phyloP scores from a whole-genome alignment of 2,113 vertebrate species.

The Saccopteryx bilineata region DNA sequence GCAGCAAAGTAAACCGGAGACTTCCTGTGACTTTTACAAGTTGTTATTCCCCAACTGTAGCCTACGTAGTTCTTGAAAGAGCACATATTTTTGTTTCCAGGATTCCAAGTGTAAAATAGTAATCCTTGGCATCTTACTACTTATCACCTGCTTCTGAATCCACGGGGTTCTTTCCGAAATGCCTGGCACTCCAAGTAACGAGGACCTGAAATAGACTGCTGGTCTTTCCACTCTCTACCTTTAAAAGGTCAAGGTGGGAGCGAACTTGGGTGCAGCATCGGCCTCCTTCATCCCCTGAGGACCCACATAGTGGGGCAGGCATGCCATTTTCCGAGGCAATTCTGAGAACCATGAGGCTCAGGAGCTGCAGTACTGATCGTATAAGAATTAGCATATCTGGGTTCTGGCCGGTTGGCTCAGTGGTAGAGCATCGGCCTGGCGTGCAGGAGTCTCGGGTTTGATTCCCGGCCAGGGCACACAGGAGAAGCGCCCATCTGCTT shows the following conservation, averaged over 20 bases:
- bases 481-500: too few relatives aligned
- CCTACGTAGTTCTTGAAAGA: slow-evolving; percentile 35
- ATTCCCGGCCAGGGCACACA: too few relatives aligned
- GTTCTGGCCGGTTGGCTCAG: too few relatives aligned
- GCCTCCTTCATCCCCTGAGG: not conserved
- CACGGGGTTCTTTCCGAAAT: slow-evolving; percentile 27
- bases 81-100: not conserved
- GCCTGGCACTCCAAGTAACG: not conserved
- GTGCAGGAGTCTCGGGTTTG: too few relatives aligned
- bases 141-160: not conserved
- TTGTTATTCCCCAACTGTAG: not conserved
- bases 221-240: not conserved
- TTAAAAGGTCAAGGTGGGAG: not conserved
- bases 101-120: not conserved
- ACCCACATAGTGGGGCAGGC: not conserved
- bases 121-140: not conserved
- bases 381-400: slow-evolving; percentile 75
- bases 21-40: not conserved
- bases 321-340: slow-evolving; percentile 8
- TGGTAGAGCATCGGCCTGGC: too few relatives aligned
- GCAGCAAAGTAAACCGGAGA: not conserved
- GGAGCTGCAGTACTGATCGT: slow-evolving; percentile 67
- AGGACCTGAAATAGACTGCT: not conserved
- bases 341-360: slow-evolving; percentile 6
- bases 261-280: accelerated